Conservation (phyloP, 2,888 invertebrate genomes). For the Ophioninae sp. region DNA sequence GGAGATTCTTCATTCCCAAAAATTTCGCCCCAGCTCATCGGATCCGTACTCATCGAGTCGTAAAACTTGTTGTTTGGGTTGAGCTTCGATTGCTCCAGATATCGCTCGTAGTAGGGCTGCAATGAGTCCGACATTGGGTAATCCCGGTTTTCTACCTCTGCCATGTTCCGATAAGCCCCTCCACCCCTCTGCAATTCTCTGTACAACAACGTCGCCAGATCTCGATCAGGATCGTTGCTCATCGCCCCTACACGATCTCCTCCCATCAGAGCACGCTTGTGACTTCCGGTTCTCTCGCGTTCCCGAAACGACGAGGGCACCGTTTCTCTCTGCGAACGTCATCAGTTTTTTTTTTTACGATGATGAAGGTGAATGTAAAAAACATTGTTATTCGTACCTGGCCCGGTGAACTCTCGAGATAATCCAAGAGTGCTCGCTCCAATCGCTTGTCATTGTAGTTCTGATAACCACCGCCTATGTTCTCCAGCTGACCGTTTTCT, state of each 20-base stretch:
- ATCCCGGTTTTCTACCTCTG: slow-evolving; percentile 66
- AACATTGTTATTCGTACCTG: slow-evolving; percentile 66
- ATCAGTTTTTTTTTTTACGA: background rate
- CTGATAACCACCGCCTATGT: slow-evolving; percentile 80
- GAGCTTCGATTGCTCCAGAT: slow-evolving; percentile 64
- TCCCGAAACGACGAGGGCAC: slow-evolving; percentile 76
- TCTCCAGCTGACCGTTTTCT: slow-evolving; percentile 80
- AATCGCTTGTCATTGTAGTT: slow-evolving; percentile 74
- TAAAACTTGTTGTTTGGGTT: slow-evolving; percentile 66
- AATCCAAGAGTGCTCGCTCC: slow-evolving; percentile 72
- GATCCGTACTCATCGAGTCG: slow-evolving; percentile 63
- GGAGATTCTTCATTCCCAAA: slow-evolving; percentile 63
- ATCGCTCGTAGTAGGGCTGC: slow-evolving; percentile 68
- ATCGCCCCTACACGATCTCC: slow-evolving; percentile 37
- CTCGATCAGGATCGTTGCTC: slow-evolving; percentile 58
- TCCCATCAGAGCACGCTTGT: slow-evolving; percentile 65
- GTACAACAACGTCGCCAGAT: slow-evolving; percentile 67
- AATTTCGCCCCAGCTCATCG: slow-evolving; percentile 70
- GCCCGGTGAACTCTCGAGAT: slow-evolving; percentile 68
- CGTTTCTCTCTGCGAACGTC: slow-evolving; percentile 61
- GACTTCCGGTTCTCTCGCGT: slow-evolving; percentile 71
- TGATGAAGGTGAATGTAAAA: background rate
- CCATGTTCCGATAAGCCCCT: slow-evolving; percentile 58
- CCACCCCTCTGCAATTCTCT: slow-evolving; percentile 68
- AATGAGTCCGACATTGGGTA: slow-evolving; percentile 66